A percentile compares a stretch with the other conserved stretches of the same genome.
Evolutionary conservation across 2,113 vertebrate genomes (phyloP).

Genomic region (Clupea harengus): DNA sequence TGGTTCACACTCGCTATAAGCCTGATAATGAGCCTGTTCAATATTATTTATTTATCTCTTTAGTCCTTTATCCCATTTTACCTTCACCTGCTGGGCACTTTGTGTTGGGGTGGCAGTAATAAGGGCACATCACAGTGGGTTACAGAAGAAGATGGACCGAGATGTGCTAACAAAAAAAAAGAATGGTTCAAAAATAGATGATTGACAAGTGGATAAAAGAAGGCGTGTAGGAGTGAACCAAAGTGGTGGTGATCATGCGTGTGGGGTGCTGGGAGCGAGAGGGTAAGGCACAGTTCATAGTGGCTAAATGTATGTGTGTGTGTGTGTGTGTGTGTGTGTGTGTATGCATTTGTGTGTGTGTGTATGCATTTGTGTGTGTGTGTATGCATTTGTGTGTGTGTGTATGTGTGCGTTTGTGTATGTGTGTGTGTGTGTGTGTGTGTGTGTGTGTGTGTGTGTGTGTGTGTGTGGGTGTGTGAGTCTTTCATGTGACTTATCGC

Average conservation of each 20-base stretch:
- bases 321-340: neutral
- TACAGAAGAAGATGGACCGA: neutral
- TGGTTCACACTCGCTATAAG: neutral
- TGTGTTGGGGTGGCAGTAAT: neutral
- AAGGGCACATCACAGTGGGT: conserved; percentile 9
- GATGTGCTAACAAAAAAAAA: neutral
- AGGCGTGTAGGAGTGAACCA: neutral
- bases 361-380: neutral
- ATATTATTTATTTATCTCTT: neutral
- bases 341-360: neutral
- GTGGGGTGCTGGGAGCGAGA: neutral
- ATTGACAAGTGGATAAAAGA: neutral
- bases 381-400: neutral
- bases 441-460: neutral
- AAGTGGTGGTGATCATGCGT: neutral
- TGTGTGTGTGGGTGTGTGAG: no score
- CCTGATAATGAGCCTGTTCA: neutral
- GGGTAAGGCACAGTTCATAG: neutral
- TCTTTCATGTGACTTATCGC: no score
- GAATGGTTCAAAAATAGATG: neutral
- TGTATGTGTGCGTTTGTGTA: neutral
- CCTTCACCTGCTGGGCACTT: neutral
- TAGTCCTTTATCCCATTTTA: neutral
- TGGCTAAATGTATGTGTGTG: neutral
- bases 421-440: neutral